These are phyloP conservation scores for Mormyrus iriodes DNA, from an alignment of 2,113 vertebrate species.

Conservation along the genomic window DNA sequence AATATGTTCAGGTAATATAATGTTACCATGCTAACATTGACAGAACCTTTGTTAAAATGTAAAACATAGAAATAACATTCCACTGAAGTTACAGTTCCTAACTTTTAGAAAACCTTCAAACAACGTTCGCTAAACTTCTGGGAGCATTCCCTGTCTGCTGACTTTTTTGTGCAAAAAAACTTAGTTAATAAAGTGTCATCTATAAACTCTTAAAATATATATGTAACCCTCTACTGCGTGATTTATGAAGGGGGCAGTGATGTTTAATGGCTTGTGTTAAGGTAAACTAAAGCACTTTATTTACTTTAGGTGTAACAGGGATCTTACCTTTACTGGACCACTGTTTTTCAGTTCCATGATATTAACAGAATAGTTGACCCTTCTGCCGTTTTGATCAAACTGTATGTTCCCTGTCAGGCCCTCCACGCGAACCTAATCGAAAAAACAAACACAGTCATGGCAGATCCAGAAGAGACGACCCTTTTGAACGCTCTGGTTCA, in stretches of 20 bases:
- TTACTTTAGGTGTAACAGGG: background rate
- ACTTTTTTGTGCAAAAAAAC: background rate
- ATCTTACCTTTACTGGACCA: slow-evolving; percentile 87
- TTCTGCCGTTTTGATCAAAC: slow-evolving; percentile 94
- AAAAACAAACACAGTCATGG: background rate
- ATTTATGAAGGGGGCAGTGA: background rate
- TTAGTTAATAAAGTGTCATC: no score
- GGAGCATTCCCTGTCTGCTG: background rate
- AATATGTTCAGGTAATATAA: background rate
- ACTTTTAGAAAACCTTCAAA: background rate
- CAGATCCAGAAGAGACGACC: background rate
- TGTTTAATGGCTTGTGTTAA: background rate
- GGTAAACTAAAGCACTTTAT: background rate
- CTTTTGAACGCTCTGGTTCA: background rate
- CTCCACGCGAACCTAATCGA: slow-evolving; percentile 83
- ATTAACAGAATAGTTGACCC: slow-evolving; percentile 95
- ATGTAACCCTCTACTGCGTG: background rate
- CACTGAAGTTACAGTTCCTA: background rate
- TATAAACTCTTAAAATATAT: background rate
- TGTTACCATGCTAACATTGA: background rate
- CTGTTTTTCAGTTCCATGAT: slow-evolving; percentile 96
- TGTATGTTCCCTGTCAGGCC: slow-evolving; percentile 96
- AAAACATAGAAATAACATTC: background rate
- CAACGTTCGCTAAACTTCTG: background rate
- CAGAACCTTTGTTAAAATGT: background rate